Base-by-base conservation (phyloP, 1,140 invertebrate genomes). In the Leptinotarsa defecta region DNA sequence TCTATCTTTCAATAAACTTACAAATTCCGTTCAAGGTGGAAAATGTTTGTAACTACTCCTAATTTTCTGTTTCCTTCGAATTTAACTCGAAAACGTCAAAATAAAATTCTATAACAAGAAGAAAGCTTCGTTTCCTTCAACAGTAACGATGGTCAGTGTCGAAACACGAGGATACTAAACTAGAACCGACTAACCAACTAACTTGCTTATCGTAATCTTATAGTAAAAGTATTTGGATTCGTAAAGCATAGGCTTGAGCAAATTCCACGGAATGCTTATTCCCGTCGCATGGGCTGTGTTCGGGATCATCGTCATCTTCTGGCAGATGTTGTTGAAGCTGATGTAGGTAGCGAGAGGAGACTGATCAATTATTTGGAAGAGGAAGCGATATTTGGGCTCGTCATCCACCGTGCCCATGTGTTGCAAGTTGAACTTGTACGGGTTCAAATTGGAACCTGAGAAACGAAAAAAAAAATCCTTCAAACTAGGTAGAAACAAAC, bases 191-290 rank as follows among this genome's bases (percentile, higher is more conserved):
- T 43, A 43, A 43, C 8, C 34, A 43, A 11, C 34, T 11, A 43
- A 43, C 34, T 76, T 74, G 11, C 8, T 69, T 68, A 76, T 76
- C n/a, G 22, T 68, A 69, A 76, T 62, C 64, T 76, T 76, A 57
- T 73, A 62, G 48, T 77, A 75, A 77, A 49, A 75, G 4, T 63
- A 67, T 13, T 68, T 48, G 15, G 34, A 63, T 24, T 77, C 67
- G 57, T 34, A 75, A 17, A 75, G 22, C 27, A 57, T 57, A 15
- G 22, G 34, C 61, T 73, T 74, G 0, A 77, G 27, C n/a, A 77
- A 43, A 13, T 77, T 49, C 48, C 63, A 63, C 13, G 76, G 73
- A 13, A 77, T 17, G 13, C 13, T 68, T 3, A 77, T 43, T 17
- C n/a, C 20, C 19, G 22, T 57, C 24, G 13, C 17, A 19, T 43